A percentile compares a stretch with the other conserved stretches of the same genome.
Conservation (phyloP, 2,797 vertebrate genomes). For the Manis pentadactyla region DNA sequence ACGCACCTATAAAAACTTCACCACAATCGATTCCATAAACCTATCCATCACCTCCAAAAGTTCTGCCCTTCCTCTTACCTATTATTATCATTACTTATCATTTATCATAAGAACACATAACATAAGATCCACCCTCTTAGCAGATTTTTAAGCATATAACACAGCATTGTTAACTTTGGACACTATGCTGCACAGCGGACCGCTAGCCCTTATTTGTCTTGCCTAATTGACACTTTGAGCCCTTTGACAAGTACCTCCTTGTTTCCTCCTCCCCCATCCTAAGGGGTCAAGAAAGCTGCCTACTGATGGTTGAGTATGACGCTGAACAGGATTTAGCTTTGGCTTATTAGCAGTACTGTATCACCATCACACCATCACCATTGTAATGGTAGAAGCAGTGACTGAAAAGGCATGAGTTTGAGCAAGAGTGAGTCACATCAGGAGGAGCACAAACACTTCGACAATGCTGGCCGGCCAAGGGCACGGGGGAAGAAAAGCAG, state of each 20-base stretch:
- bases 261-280: neutral
- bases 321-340: neutral
- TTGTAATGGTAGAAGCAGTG: neutral
- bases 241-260: neutral
- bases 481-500: neutral
- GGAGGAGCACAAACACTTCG: neutral
- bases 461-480: neutral
- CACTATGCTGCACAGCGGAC: neutral
- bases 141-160: no score
- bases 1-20: neutral
- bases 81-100: neutral
- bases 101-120: neutral
- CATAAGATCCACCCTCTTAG: neutral
- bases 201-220: neutral
- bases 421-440: fast-evolving
- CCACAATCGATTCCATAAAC: neutral
- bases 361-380: no score
- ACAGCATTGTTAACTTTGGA: no score
- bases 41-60: neutral
- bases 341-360: no score
- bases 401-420: neutral
- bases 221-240: neutral
- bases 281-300: neutral
- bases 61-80: neutral
- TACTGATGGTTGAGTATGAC: neutral